Evolutionary conservation across 2,888 invertebrate species (phyloP).

Genomic region (Horisme vitalbata): DNA sequence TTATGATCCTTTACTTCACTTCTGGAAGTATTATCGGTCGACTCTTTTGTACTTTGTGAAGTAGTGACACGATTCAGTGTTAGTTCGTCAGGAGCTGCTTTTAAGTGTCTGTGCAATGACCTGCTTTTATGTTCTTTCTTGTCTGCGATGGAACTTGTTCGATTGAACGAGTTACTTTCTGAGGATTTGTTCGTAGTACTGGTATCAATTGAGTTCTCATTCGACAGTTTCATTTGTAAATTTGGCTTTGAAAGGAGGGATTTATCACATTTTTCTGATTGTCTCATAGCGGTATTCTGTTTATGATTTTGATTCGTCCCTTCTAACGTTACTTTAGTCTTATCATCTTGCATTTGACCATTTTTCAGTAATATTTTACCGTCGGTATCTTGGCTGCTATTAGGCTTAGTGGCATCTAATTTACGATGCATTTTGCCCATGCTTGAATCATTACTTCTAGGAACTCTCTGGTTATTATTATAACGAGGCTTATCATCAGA

Average conservation of each 20-base stretch:
- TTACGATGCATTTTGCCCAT: conserved; percentile 23
- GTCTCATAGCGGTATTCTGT: conserved; percentile 7
- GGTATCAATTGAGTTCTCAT: conserved; percentile 19
- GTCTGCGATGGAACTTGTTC: conserved; percentile 20
- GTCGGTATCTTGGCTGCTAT: conserved; percentile 6
- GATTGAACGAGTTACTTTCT: conserved; percentile 15
- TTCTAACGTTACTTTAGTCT: conserved; percentile 11
- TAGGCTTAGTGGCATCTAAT: conserved; percentile 25
- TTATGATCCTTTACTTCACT: conserved; percentile 30
- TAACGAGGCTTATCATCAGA: conserved; percentile 33
- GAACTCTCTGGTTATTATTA: conserved; percentile 28
- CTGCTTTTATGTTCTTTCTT: conserved; percentile 37
- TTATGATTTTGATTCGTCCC: conserved; percentile 16
- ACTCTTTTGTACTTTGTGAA: conserved; percentile 22
- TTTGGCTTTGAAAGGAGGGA: conserved; percentile 9
- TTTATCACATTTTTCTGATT: conserved; percentile 9
- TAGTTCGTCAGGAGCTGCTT: conserved; percentile 28
- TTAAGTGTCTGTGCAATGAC: conserved; percentile 35
- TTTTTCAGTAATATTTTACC: conserved; percentile 5
- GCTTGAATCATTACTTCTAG: conserved; percentile 24
- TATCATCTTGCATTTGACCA: conserved; percentile 9
- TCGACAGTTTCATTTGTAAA: conserved; percentile 16
- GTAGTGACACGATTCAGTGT: conserved; percentile 3
- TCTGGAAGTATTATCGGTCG: conserved; percentile 18
- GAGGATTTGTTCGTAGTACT: conserved; percentile 20